phyloP scores from a whole-genome alignment of 2,888 invertebrate genomes.

The Poecilus cupreus region DNA sequence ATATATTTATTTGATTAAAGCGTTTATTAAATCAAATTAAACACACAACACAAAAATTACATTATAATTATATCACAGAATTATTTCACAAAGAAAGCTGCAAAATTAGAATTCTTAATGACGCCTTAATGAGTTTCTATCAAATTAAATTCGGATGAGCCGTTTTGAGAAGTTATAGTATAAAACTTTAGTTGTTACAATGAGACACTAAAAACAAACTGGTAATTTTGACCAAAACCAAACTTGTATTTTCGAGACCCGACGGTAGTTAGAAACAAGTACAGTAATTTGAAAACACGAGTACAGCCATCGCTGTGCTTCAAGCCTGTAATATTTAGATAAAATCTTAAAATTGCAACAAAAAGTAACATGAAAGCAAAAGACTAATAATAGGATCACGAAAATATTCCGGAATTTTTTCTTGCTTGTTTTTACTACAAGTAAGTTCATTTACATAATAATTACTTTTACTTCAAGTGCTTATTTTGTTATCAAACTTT shows the following conservation, averaged over 20 bases:
- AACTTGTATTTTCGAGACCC: neutral
- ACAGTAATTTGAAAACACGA: neutral
- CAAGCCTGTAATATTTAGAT: neutral
- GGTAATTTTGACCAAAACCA: neutral
- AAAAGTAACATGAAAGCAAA: neutral
- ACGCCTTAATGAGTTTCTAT: no score
- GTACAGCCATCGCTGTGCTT: neutral
- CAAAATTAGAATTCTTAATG: no score
- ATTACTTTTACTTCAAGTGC: neutral
- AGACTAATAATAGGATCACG: conserved; percentile 8
- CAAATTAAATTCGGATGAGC: neutral
- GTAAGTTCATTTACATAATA: neutral
- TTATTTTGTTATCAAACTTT: no score
- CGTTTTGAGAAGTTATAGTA: neutral
- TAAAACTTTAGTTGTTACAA: neutral
- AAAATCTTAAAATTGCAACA: conserved; percentile 16
- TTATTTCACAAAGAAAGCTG: no score
- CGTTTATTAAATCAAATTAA: no score
- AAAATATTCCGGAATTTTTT: neutral
- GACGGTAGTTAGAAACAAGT: neutral
- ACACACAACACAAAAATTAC: no score
- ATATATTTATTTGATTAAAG: no score
- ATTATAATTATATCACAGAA: no score
- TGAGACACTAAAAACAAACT: neutral
- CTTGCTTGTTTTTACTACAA: neutral